Base-by-base conservation (phyloP, 2,888 invertebrate genomes). In the Tenthredo livida region DNA sequence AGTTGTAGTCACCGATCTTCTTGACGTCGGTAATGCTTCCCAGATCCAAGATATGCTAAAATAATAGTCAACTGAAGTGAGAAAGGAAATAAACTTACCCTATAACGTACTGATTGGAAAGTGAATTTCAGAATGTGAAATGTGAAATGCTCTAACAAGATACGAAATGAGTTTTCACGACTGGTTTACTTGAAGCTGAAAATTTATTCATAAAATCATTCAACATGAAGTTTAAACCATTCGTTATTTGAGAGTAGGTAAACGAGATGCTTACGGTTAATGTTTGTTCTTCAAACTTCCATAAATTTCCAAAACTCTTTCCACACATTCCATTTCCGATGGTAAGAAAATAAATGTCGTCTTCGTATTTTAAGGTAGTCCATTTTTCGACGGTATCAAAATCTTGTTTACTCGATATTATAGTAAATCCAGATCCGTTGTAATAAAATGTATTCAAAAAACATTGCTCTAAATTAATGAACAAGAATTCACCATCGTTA, bases 311-410 rank as follows among this genome's bases (percentile, higher is more conserved):
- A 1, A 92, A 90, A 54, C 87, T 89, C 37, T 90, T 90, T 3
- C 88, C 88, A 87, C 94, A 94, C 15, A 78, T 86, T 0, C 80
- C 85, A 54, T 88, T 87, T 1, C 91, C 91, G 33, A 91, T 89
- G 1, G 93, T 92, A 7, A 94, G 90, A 17, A 94, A 90, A 86
- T 93, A 94, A 70, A 94, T 87, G 0, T 90, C 86, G 7, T 90
- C 87, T 0, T 91, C 88, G 82, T 91, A 89, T 29, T 87, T 87
- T 0, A 94, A 91, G 0, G 93, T 89, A 5, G 94, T 89, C 89
- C 94, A 94, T 89, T 94, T 93, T 43, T 93, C 91, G 2, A 95
- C 90, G 17, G 89, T 89, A 3, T 95, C 96, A 43, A 94, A 94
- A 85, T 93, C 89, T 15, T 94, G 90, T 61, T 90, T 86, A 10